A percentile compares a stretch with the other conserved stretches of the same genome.
phyloP scores from a whole-genome alignment of 2,888 invertebrate species.

The Nipponacmea schrenckii region DNA sequence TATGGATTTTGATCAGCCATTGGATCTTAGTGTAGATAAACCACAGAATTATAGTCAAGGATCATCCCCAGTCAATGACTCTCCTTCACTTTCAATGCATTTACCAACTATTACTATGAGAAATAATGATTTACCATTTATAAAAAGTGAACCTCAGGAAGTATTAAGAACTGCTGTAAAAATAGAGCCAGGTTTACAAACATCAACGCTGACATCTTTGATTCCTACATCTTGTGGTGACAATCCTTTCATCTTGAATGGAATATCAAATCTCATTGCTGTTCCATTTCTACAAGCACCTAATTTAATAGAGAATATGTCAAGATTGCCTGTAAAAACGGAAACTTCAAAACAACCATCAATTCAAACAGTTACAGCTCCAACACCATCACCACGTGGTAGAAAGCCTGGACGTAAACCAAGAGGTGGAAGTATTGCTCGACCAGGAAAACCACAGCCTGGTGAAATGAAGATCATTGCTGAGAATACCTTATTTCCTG shows the following conservation, averaged over 20 bases:
- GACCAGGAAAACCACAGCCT: conserved; percentile 25
- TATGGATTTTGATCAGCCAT: conserved; percentile 15
- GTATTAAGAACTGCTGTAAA: neutral
- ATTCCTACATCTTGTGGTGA: neutral
- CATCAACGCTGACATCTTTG: neutral
- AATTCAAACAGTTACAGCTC: neutral
- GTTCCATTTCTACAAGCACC: neutral
- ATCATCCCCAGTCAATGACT: neutral
- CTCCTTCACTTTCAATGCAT: conserved; percentile 21
- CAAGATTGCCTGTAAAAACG: neutral
- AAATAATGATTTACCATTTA: neutral
- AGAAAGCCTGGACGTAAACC: conserved; percentile 29
- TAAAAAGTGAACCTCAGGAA: conserved; percentile 5
- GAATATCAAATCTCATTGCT: neutral
- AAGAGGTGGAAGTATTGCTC: conserved; percentile 23
- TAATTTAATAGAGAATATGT: neutral
- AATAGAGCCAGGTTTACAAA: neutral
- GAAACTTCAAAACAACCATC: neutral
- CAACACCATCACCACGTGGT: neutral
- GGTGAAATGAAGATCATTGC: conserved; percentile 55
- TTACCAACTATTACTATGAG: conserved; percentile 24
- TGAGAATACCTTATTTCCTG: conserved; percentile 52
- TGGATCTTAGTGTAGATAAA: conserved; percentile 16
- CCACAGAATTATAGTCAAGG: neutral
- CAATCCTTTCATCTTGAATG: neutral